Conservation (phyloP, 2,113 vertebrate species). For the Coturnix japonica region DNA sequence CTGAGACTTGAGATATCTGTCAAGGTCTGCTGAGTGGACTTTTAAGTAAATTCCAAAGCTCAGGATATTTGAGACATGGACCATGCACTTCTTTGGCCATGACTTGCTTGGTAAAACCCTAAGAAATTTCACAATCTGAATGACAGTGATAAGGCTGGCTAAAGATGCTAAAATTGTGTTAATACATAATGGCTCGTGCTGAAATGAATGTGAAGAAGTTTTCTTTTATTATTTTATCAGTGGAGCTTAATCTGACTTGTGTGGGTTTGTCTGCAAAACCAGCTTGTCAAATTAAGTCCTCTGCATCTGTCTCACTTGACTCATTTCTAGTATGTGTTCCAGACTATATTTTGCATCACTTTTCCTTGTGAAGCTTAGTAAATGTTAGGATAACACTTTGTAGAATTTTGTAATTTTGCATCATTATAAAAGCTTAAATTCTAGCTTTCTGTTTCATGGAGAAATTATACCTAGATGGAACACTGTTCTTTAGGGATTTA, state of each 20-base stretch:
- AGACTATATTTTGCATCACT: background rate
- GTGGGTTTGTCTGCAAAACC: background rate
- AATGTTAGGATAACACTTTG: background rate
- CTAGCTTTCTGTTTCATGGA: background rate
- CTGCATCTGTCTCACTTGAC: background rate
- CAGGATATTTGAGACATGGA: background rate
- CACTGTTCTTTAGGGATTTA: background rate
- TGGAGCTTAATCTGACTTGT: background rate
- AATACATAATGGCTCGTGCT: background rate
- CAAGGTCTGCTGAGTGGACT: background rate
- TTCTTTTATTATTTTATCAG: background rate
- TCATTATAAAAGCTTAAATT: background rate
- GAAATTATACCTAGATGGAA: background rate
- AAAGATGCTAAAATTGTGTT: conserved; percentile 19
- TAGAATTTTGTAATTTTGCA: background rate
- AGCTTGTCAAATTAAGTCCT: background rate
- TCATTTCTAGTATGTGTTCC: background rate
- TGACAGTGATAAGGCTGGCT: background rate
- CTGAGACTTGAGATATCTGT: background rate
- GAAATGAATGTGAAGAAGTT: background rate
- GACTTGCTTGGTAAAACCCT: background rate
- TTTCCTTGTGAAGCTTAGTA: background rate
- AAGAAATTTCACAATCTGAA: background rate
- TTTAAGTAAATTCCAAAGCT: background rate
- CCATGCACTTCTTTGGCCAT: background rate